A percentile compares a stretch with the other conserved stretches of the same genome.
Conservation (phyloP, 1,140 invertebrate species). For the Nymphalis io region DNA sequence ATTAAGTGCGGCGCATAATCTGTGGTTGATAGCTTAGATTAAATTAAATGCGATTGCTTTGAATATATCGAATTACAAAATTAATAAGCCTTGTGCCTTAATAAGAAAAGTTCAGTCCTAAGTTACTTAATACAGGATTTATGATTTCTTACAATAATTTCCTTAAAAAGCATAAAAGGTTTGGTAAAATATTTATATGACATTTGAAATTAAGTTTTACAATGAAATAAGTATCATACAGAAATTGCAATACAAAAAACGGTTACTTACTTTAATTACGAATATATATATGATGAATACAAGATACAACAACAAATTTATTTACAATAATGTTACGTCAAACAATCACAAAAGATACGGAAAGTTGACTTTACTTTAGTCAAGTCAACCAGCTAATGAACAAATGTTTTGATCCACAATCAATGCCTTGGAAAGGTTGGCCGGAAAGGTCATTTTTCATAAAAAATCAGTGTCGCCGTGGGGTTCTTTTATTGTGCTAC, state of each 20-base stretch:
- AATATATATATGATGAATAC: too few relatives aligned
- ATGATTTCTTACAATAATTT: too few relatives aligned
- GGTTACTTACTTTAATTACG: too few relatives aligned
- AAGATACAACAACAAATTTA: too few relatives aligned
- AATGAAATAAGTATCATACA: too few relatives aligned
- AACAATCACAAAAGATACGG: slow-evolving; percentile 24
- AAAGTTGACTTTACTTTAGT: slow-evolving; percentile 23
- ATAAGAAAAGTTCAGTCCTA: too few relatives aligned
- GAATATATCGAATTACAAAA: neutral
- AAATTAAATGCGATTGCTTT: neutral
- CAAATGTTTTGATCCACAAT: slow-evolving; percentile 63
- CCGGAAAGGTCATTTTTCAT: slow-evolving; percentile 60
- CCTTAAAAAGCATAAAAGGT: too few relatives aligned
- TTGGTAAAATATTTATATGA: too few relatives aligned
- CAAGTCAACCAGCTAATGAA: slow-evolving; percentile 56
- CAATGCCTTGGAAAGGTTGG: slow-evolving; percentile 36
- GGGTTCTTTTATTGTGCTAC: slow-evolving; percentile 52
- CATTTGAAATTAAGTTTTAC: too few relatives aligned
- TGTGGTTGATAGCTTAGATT: neutral
- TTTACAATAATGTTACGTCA: neutral
- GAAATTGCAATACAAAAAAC: too few relatives aligned
- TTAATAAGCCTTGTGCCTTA: too few relatives aligned
- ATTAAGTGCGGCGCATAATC: neutral
- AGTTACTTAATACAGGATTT: too few relatives aligned
- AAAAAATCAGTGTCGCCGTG: slow-evolving; percentile 51